phyloP scores from a whole-genome alignment of 2,113 vertebrate species.

The Ranitomeya imitator region DNA sequence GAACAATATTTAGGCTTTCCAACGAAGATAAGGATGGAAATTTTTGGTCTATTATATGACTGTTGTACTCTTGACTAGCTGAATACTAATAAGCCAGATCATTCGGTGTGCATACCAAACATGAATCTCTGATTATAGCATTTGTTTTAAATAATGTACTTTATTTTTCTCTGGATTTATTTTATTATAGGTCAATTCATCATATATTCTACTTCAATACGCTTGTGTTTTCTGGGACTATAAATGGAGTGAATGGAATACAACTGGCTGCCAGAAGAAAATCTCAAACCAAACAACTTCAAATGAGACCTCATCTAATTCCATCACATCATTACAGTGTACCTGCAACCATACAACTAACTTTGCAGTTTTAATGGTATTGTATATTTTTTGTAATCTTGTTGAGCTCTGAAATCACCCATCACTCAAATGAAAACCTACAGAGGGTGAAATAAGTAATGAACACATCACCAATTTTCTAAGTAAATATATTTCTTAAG shows the following conservation, averaged over 20 bases:
- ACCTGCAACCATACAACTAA: conserved; percentile 74
- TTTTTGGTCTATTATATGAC: no score
- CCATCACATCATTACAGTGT: conserved; percentile 59
- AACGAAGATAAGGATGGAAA: no score
- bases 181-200: fast-evolving
- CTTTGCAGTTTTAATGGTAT: conserved; percentile 76
- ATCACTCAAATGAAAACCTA: background rate
- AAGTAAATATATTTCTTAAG: no score
- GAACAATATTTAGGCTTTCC: no score
- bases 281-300: fast-evolving
- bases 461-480: no score
- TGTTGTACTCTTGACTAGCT: no score
- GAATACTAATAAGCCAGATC: no score
- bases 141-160: background rate
- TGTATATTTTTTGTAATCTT: no score
- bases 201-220: conserved; percentile 62
- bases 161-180: background rate
- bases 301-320: background rate
- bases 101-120: no score
- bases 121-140: background rate
- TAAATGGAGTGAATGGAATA: conserved; percentile 65
- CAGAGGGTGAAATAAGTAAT: background rate
- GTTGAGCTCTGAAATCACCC: background rate
- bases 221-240: conserved; percentile 76
- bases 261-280: conserved; percentile 65